These are phyloP conservation scores for Pteronotus mesoamericanus DNA, from an alignment of 2,797 vertebrate species.

Conservation along the genomic window DNA sequence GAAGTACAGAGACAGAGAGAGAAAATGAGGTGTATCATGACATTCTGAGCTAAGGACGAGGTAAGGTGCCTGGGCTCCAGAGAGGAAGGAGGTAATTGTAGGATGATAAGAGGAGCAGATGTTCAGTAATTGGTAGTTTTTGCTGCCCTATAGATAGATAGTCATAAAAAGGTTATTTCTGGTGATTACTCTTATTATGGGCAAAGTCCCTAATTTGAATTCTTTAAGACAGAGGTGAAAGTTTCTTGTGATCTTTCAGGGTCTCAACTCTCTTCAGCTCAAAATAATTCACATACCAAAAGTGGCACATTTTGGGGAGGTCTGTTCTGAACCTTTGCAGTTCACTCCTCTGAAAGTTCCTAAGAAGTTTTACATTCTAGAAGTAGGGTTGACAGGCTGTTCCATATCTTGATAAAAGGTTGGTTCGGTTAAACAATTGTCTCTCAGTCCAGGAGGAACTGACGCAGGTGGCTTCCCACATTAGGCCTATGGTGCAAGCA, in stretches of 20 bases:
- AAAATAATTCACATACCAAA: not conserved
- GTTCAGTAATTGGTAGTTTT: not conserved
- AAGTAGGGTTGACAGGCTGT: not conserved
- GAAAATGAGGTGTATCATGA: not conserved
- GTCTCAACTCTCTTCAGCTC: not conserved
- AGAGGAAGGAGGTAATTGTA: not conserved
- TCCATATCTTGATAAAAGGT: no score
- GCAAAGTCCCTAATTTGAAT: not conserved
- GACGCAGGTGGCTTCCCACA: no score
- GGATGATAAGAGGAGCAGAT: not conserved
- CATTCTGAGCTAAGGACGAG: not conserved
- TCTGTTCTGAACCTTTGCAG: not conserved
- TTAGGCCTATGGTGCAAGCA: no score
- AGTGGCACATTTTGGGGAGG: fast-evolving
- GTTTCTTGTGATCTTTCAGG: no score
- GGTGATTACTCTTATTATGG: not conserved
- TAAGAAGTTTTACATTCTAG: not conserved
- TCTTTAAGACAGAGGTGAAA: not conserved
- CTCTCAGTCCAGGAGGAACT: no score
- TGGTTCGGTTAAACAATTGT: no score
- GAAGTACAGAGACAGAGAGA: not conserved
- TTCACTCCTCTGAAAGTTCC: fast-evolving
- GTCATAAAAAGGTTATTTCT: not conserved
- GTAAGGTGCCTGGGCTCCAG: not conserved
- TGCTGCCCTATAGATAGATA: not conserved